These are phyloP conservation scores for Sakesphorus luctuosus DNA, from an alignment of 2,113 vertebrate genomes.

Conservation along the genomic window DNA sequence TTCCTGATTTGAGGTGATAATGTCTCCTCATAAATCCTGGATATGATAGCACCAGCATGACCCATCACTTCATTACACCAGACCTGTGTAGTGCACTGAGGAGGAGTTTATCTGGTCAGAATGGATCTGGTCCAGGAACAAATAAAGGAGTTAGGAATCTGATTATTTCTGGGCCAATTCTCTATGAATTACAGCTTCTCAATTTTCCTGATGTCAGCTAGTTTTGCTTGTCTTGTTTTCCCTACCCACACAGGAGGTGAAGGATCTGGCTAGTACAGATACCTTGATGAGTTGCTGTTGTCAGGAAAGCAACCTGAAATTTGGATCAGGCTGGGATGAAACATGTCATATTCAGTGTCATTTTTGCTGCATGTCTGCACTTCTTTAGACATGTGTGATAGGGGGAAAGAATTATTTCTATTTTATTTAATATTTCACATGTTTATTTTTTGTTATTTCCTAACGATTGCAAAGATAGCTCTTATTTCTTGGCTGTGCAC, in stretches of 20 bases:
- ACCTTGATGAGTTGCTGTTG: slow-evolving; percentile 37
- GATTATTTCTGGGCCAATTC: slow-evolving; percentile 56
- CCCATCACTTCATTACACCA: slow-evolving; percentile 68
- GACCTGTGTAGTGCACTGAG: slow-evolving; percentile 42
- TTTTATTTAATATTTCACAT: background rate
- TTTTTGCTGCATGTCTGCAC: background rate
- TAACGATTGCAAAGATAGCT: background rate
- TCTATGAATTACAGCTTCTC: slow-evolving; percentile 37
- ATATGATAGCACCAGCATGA: slow-evolving; percentile 28
- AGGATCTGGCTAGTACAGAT: background rate
- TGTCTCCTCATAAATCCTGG: slow-evolving; percentile 64
- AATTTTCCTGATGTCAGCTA: slow-evolving; percentile 64
- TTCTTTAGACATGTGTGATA: background rate
- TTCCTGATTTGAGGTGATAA: background rate
- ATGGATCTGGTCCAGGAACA: slow-evolving; percentile 69
- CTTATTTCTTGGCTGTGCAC: background rate
- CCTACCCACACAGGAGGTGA: background rate
- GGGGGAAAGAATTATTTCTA: background rate
- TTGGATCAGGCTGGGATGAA: background rate
- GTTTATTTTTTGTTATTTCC: background rate
- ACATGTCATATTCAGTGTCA: fast-evolving
- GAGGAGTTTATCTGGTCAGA: slow-evolving; percentile 61
- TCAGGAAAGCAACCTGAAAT: background rate
- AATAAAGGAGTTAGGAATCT: slow-evolving; percentile 67
- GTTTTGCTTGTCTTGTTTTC: slow-evolving; percentile 31